Conservation (phyloP, 2,797 vertebrate genomes). For the Sciurus vulgaris region DNA sequence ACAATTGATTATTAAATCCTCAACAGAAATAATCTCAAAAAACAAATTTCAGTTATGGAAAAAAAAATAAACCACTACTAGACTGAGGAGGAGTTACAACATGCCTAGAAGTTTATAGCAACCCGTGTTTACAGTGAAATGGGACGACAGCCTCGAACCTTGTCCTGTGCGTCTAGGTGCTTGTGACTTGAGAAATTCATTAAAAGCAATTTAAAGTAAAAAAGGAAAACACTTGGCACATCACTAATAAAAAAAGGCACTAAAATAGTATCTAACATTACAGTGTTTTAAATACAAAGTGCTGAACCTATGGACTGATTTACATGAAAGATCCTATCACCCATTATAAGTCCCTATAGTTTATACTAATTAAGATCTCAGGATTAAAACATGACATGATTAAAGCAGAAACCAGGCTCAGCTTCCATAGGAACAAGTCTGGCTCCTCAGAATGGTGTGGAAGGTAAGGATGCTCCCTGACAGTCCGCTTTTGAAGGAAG, state of each 20-base stretch:
- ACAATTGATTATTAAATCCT: background rate
- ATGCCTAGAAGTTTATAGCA: background rate
- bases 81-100: background rate
- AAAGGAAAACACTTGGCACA: background rate
- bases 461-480: background rate
- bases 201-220: conserved; percentile 3
- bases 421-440: background rate
- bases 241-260: conserved; percentile 1
- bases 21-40: conserved; percentile 45
- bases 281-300: background rate
- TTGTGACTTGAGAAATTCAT: conserved; percentile 7
- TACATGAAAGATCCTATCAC: background rate
- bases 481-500: background rate
- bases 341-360: background rate
- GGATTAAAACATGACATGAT: conserved; percentile 19
- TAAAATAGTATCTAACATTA: background rate
- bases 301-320: background rate
- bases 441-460: background rate
- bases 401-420: background rate
- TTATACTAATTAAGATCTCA: conserved; percentile 26
- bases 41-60: background rate
- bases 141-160: background rate
- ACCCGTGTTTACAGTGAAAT: background rate
- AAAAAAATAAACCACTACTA: background rate
- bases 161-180: background rate